Evolutionary conservation across 2,797 vertebrate species (phyloP).

Genomic region (Antrozous pallidus): DNA sequence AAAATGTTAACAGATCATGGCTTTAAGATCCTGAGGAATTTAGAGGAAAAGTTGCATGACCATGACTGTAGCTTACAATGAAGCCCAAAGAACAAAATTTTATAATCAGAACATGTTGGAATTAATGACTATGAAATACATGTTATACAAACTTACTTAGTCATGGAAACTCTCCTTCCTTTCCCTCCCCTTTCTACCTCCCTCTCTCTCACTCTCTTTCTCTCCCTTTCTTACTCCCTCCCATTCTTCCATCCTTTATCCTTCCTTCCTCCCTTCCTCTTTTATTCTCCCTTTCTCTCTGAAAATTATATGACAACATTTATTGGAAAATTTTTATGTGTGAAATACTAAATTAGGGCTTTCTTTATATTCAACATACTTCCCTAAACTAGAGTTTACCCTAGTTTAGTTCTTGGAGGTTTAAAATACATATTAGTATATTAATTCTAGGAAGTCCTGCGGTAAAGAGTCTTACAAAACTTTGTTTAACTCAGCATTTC

Average conservation of each 20-base stretch:
- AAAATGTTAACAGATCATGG: neutral
- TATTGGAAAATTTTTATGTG: neutral
- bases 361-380: neutral
- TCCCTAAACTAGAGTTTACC: neutral
- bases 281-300: neutral
- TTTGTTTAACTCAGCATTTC: conserved; percentile 26
- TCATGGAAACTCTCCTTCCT: neutral
- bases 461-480: neutral
- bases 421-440: neutral
- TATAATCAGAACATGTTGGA: neutral
- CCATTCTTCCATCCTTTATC: rapidly evolving
- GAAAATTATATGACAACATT: neutral
- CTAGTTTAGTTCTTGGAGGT: neutral
- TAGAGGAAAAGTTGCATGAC: neutral
- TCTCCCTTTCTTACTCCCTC: neutral
- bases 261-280: neutral
- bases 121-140: neutral
- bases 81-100: neutral
- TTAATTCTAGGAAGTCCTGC: neutral
- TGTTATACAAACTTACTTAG: neutral
- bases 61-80: neutral
- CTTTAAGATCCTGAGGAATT: neutral
- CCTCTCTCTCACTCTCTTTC: neutral
- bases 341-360: neutral
- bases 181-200: neutral